Evolutionary conservation across 2,888 invertebrate genomes (phyloP), one percentile per base, ranked within the genome.

Genomic region (Latrodectus hesperus): DNA sequence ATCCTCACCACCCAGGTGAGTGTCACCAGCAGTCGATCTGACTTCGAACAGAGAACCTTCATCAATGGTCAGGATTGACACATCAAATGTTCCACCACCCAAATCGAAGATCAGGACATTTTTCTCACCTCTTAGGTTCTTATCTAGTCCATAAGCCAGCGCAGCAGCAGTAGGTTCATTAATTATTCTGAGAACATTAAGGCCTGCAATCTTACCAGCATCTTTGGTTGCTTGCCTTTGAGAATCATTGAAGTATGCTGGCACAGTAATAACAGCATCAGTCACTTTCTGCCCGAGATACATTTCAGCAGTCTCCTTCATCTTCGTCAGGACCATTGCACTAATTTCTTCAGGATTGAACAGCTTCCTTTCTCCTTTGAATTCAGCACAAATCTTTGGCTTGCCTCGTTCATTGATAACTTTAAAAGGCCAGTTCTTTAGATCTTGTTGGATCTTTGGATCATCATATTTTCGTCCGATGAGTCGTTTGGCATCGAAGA

Each of bases 401-500:
- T 92, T 93, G 3, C 88, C 95, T 1, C 94, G 92, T 72, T 95
- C 95, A 90, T 92, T 94, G 88, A 95, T 91, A 11, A 96, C 95
- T 90, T 94, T 94, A 93, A 97, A 97, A 1, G 96, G 96, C 96
- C 96, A 97, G 90, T 95, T 95, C 91, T 95, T 95, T 94, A 96
- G 95, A 92, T 97, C 96, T 53, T 94, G 93, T 91, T 96, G 96
- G 71, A 96, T 95, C 90, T 95, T 95, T 0, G 94, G 92, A 91
- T 97, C 97, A 90, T 96, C 95, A 91, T 94, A 96, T 90, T 94
- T 94, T 83, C 96, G 94, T 5, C 97, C 97, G 90, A 97, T 97
- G 77, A 97, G 93, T 88, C 97, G 94, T 92, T 96, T 96, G 53
- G 96, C 96, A 92, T 96, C 90, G 91, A 96, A 96, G 0, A 96